Evolutionary conservation across 2,797 vertebrate species (phyloP), one percentile per base, ranked within the genome.

Genomic region (Xiphorhynchus erythropygius): DNA sequence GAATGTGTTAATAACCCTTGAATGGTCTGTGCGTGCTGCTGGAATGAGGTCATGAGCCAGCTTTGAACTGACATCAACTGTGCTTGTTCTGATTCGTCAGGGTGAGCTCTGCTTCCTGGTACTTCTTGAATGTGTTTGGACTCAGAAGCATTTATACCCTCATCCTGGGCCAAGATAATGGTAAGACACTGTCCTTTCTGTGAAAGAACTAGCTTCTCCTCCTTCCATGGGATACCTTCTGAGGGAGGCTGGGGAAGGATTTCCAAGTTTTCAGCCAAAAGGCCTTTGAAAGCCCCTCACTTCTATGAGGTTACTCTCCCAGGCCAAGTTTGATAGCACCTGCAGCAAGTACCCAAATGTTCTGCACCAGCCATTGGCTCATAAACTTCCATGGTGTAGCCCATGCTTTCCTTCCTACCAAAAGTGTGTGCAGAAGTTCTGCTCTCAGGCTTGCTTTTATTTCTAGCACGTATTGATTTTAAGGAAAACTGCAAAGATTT

Each of bases 41-140:
- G 75, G 46, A 87, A 33, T 62, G 63, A 74, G n/a, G 24, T 56
- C 60, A 77, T 5, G 27, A 60, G 62, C 65, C 82, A 93, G 59
- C 71, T 69, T 33, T 77, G 76, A 83, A 55, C 60, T 89, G 76
- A 90, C 85, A 75, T 30, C 42, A 81, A 1, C 52, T 7, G 6
- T 63, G 42, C 87, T 87, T 91, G 42, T 85, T 96, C 84, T 97
- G 32, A 87, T 95, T 97, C 94, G 56, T 80, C 89, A 99, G 99
- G 99, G 99, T 99, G 94, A 99, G 99, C 97, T 99, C 99, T 65
- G 99, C 99, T 32, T 99, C 99, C 30, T 99, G 99, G 99, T 99
- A 99, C 97, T 99, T 99, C 96, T 98, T 99, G 93, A 99, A 99
- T 92, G 99, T 99, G 39, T 99, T 99, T 98, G 99, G 99, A 95